phyloP scores from a whole-genome alignment of 2,888 invertebrate genomes.

The Plebejus anna region DNA sequence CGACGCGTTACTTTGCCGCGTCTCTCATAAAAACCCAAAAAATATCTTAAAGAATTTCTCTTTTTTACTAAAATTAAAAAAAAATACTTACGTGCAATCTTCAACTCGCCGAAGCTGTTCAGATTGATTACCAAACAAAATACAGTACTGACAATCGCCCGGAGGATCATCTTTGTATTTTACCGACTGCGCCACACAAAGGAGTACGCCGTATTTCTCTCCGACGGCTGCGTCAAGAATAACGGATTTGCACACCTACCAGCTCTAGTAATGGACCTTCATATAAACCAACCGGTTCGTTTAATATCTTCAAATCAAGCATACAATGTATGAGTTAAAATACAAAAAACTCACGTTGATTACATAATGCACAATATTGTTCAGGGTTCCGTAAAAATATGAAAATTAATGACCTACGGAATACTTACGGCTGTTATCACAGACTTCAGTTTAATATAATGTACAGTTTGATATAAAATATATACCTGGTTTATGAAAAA shows the following conservation, averaged over 20 bases:
- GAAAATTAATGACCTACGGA: background rate
- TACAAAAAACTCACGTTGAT: background rate
- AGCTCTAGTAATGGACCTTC: conserved; percentile 53
- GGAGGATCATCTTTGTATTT: conserved; percentile 49
- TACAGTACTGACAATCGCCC: conserved; percentile 44
- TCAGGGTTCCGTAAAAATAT: conserved; percentile 9
- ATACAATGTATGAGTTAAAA: conserved; percentile 2
- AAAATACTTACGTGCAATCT: conserved; percentile 9
- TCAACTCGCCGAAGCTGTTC: background rate
- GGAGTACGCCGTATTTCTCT: conserved; percentile 51
- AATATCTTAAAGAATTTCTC: too few species aligned
- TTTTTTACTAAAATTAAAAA: background rate
- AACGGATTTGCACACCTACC: conserved; percentile 55
- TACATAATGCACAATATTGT: background rate
- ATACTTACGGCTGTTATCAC: background rate
- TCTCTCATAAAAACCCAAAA: background rate
- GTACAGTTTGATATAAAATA: too few species aligned
- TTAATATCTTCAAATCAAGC: conserved; percentile 10
- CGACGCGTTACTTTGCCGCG: background rate
- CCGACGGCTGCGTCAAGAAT: conserved; percentile 44
- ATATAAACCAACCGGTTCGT: conserved; percentile 46
- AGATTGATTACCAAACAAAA: background rate
- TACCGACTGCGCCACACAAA: conserved; percentile 47
- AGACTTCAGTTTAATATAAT: background rate
- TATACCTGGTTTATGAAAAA: background rate